Evolutionary conservation across 2,113 vertebrate genomes (phyloP), one percentile per base, ranked within the genome.

Genomic region (Bujurquina vittata): DNA sequence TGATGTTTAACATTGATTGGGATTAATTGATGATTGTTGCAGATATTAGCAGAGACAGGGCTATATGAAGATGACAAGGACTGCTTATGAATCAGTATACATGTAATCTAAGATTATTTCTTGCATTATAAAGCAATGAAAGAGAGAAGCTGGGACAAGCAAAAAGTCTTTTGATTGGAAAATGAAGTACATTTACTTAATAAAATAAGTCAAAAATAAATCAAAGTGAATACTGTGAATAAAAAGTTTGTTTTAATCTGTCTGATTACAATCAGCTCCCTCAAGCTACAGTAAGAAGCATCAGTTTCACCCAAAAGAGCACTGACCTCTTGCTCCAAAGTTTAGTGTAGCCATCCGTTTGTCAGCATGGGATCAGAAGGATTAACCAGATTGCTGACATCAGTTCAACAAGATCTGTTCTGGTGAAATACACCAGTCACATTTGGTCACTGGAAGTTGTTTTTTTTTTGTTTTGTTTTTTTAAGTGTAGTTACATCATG

Each of bases 341-440:
- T 65, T 40, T 43, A 40, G 31, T 49, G 35, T 65, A 88, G 86
- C 84, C 61, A 84, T 91, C 87, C 87, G 73, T 85, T 80, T 89
- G 87, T 92, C 83, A 81, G 61, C 80, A 83, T 11, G 77, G 89
- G 88, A 93, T 80, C 60, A 78, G 85, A 65, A 26, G 77, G 86
- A 90, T 91, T 89, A 84, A 81, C 58, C 65, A 84, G 61, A 90
- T 94, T 88, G 86, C 86, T 92, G 92, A 93, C 85, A 88, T 86
- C 76, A 76, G 75, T 84, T 88, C 81, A 84, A 87, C 88, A 65
- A 79, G 76, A 93, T 88, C 84, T 87, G 74, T 86, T 85, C 87
- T 37, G 63, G 52, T 84, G 58, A 80, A 85, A 88, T 79, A 59
- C 77, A 59, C 29, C 69, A 74, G 31, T 84, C 84, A 60, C 46